Conservation (phyloP, 1,140 invertebrate genomes). For the Whitmania pigra region DNA sequence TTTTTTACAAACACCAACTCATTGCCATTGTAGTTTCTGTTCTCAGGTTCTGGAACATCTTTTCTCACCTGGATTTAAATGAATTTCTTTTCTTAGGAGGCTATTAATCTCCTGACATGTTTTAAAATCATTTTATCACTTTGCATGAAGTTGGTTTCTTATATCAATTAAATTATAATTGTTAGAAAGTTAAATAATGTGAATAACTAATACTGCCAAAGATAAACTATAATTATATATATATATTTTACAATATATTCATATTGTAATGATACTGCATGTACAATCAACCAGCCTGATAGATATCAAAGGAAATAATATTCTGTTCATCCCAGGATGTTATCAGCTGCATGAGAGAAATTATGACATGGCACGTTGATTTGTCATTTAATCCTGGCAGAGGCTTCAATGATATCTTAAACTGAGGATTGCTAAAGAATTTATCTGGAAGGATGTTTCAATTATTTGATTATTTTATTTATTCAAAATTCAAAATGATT, state of each 20-base stretch:
- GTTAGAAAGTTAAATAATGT: too few relatives aligned
- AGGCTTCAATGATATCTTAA: not conserved
- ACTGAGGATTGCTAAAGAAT: constrained; percentile 12
- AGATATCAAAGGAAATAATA: not conserved
- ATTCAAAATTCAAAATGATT: too few relatives aligned
- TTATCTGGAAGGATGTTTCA: not conserved
- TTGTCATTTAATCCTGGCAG: not conserved
- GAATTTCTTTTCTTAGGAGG: not conserved
- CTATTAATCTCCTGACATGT: not conserved
- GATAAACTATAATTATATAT: too few relatives aligned
- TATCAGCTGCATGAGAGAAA: constrained; percentile 10
- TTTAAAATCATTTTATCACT: not conserved
- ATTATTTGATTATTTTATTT: too few relatives aligned
- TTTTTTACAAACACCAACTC: not conserved
- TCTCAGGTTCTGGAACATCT: too few relatives aligned
- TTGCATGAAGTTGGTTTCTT: too few relatives aligned
- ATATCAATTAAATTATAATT: too few relatives aligned
- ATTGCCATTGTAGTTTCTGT: too few relatives aligned
- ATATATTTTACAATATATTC: too few relatives aligned
- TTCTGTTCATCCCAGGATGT: constrained; percentile 9
- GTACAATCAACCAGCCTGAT: not conserved
- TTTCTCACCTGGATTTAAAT: not conserved
- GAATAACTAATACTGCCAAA: too few relatives aligned
- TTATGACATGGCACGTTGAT: not conserved
- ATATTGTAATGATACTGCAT: too few relatives aligned